Conservation (phyloP, 2,888 invertebrate genomes). For the Sepiola atlantica region DNA sequence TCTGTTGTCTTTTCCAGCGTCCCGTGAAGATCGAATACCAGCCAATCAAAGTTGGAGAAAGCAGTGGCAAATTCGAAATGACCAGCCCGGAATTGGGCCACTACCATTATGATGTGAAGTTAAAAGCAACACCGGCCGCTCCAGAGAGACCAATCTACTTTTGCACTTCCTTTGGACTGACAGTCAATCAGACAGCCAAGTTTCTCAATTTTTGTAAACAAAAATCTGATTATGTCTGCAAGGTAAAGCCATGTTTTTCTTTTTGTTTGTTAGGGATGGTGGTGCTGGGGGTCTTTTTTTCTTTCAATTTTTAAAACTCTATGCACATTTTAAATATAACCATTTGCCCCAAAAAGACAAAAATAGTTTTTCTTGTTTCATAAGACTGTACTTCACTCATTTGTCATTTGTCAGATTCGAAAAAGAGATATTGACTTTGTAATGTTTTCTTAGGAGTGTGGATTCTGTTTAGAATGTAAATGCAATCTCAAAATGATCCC, state of each 20-base stretch:
- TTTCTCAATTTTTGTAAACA: constrained; percentile 75
- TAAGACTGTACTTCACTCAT: no score
- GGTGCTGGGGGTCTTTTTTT: background rate
- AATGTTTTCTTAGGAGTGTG: no score
- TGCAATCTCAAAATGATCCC: no score
- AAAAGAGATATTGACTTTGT: no score
- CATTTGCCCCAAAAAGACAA: no score
- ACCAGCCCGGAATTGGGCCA: constrained; percentile 72
- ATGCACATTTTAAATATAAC: no score
- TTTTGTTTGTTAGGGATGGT: no score
- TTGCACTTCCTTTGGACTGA: constrained; percentile 71
- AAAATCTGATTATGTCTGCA: constrained; percentile 75
- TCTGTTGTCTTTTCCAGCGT: constrained; percentile 62
- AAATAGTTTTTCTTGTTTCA: no score
- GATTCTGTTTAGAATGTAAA: no score
- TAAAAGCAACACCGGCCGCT: constrained; percentile 72
- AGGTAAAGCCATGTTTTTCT: constrained; percentile 63
- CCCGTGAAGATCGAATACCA: constrained; percentile 73
- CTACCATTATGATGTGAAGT: constrained; percentile 73
- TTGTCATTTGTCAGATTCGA: no score
- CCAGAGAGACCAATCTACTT: constrained; percentile 74
- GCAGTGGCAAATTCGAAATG: constrained; percentile 71
- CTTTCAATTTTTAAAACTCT: background rate
- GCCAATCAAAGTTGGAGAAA: constrained; percentile 73
- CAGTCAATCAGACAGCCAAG: constrained; percentile 68